phyloP scores from a whole-genome alignment of 1,140 invertebrate genomes.

The Panagrolaimus sp. region DNA sequence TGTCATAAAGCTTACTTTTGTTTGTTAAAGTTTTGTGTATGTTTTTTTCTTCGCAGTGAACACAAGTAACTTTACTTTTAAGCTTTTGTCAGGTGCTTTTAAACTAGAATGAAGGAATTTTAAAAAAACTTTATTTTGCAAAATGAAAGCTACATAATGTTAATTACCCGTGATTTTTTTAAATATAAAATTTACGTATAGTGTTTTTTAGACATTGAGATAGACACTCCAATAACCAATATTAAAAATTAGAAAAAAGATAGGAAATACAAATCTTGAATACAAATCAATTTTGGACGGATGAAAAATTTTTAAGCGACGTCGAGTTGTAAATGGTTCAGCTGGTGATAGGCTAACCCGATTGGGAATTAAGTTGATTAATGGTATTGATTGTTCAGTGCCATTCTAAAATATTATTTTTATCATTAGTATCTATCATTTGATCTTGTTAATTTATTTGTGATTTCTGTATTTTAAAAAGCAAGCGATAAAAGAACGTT shows the following conservation, averaged over 20 bases:
- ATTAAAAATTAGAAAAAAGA: slow-evolving; percentile 53
- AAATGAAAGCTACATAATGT: too few species aligned
- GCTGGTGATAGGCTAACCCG: neutral
- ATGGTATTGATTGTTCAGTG: slow-evolving; percentile 33
- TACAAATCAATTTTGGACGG: slow-evolving; percentile 50
- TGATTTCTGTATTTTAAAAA: neutral
- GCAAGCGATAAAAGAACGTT: neutral
- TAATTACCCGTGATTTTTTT: too few species aligned
- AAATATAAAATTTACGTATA: too few species aligned
- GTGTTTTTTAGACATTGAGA: slow-evolving; percentile 29
- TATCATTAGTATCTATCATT: neutral
- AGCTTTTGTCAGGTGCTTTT: too few species aligned
- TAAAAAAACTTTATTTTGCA: too few species aligned
- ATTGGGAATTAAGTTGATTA: slow-evolving; percentile 27
- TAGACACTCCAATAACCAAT: slow-evolving; percentile 53
- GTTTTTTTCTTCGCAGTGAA: too few species aligned
- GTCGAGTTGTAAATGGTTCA: neutral
- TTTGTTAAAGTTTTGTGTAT: too few species aligned
- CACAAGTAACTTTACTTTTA: too few species aligned
- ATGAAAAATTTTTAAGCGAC: slow-evolving; percentile 15
- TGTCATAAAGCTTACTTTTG: too few species aligned
- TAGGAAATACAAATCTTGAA: slow-evolving; percentile 50
- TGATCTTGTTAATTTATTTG: neutral
- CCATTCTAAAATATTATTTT: slow-evolving; percentile 33
- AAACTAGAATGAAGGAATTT: too few species aligned